Evolutionary conservation across 2,888 invertebrate genomes (phyloP), one percentile per base, ranked within the genome.

Genomic region (Zeuzera pyrina): DNA sequence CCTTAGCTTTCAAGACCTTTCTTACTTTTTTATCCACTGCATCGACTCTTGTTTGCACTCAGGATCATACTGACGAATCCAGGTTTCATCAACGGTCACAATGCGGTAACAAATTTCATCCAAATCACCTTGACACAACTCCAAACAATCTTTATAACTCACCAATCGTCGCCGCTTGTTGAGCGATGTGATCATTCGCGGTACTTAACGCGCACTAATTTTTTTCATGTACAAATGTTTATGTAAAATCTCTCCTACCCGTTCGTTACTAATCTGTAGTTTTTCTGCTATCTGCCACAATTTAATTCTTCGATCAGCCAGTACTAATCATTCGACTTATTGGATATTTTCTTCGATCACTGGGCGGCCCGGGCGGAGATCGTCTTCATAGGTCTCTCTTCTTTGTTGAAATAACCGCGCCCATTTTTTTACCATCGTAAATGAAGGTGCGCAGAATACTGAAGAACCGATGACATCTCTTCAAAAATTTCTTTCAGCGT

Each of bases 331-430:
- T 24, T 36, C 30, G n/a, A 31, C 15, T 12, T 24, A 15, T 4
- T 34, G 19, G 19, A 25, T 26, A 26, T 30, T 29, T 30, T 30
- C 22, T 2, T 26, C 31, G 23, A 31, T 34, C 7, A 30, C 15
- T 15, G 31, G 12, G 13, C 31, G 22, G 3, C 26, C 30, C 8
- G 25, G 15, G 32, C 29, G 19, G 12, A 25, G 29, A 15, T 29
- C 31, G 22, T 24, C 29, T 29, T 35, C 31, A 15, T 27, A 31
- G 23, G 28, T 35, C 14, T 31, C 26, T 26, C 26, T 10, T 30
- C 34, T 30, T 34, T 30, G 30, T 25, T 30, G 26, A 34, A 26
- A 34, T 15, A n/a, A n/a, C n/a, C n/a, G n/a, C n/a, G n/a, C n/a
- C n/a, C n/a, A n/a, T n/a, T n/a, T n/a, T n/a, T n/a, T n/a, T n/a